Evolutionary conservation across 2,113 vertebrate species (phyloP), one percentile per base, ranked within the genome.

Genomic region (Eulemur macaco): DNA sequence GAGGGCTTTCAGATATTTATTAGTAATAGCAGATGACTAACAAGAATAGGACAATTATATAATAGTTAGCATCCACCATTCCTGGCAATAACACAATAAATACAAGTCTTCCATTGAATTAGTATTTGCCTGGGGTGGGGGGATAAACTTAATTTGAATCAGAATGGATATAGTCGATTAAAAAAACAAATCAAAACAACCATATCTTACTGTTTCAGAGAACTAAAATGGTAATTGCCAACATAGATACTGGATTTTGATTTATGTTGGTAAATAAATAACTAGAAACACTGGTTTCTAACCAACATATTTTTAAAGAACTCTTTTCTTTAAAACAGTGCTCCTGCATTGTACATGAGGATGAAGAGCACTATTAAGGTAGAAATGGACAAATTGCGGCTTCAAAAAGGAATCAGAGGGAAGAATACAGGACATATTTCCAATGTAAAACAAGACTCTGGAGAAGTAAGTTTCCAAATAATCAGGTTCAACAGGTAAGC

Each of bases 401-500:
- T 87, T 91, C 27, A 34, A 58, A 84, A 81, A 42, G 81, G 58
- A 91, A 84, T 39, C 12, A 52, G 64, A 83, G 78, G 68, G 50
- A 54, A 82, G 63, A 89, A 42, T 5, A 11, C 7, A 52, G 84
- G 81, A 58, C 20, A 1, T 5, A 42, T 66, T 89, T 93, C 92
- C 89, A 81, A 81, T 10, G 1, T 63, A 94, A 94, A 94, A 84
- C 52, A 89, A 86, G 84, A 86, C 82, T 90, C 78, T 68, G 63
- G 29, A 86, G 84, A 86, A 76, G 60, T 52, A 13, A 78, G 56
- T 81, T 78, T 68, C 71, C 29, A 60, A 29, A 31, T 47, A 13
- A 96, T 42, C 77, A 45, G 77, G 88, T 25, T 69, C 56, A 27
- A 63, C 52, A 84, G 86, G 86, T 15, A 39, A 45, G 88, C 47